Conservation (phyloP, 37 sponge, comb jelly and placozoan species). For the Halichondria panicea region DNA sequence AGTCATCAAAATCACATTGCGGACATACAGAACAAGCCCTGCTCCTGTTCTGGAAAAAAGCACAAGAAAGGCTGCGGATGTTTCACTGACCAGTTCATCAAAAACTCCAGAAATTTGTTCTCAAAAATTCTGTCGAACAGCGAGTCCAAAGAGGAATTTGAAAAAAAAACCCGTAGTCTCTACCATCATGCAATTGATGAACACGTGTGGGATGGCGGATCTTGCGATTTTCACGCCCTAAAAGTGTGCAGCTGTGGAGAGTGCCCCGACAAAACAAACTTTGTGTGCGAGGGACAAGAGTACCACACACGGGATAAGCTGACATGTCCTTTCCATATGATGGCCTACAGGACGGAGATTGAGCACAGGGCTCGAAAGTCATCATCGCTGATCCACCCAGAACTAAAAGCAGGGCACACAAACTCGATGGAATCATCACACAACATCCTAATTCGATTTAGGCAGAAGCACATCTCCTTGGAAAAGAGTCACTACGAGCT, state of each 20-base stretch:
- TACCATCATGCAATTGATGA: constrained; percentile 41
- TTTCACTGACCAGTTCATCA: constrained; percentile 18
- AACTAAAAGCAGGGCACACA: constrained; percentile 35
- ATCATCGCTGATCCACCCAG: background rate
- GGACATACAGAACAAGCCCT: constrained; percentile 1
- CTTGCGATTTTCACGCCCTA: constrained; percentile 37
- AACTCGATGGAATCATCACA: constrained; percentile 28
- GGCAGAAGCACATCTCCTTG: too few relatives aligned
- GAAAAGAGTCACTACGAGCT: too few relatives aligned
- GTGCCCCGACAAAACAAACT: constrained; percentile 8
- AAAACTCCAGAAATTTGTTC: constrained; percentile 16
- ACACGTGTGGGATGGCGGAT: constrained; percentile 29
- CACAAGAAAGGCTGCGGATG: constrained; percentile 46
- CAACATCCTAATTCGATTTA: constrained; percentile 40
- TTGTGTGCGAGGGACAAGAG: constrained; percentile 18
- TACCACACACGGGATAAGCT: constrained; percentile 16
- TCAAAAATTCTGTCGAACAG: background rate
- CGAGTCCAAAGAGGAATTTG: constrained; percentile 15
- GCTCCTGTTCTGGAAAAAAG: constrained; percentile 15
- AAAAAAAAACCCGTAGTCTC: background rate
- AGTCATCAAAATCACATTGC: constrained; percentile 19
- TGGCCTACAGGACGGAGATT: constrained; percentile 39
- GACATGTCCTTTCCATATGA: constrained; percentile 20
- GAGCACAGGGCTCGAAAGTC: constrained; percentile 10
- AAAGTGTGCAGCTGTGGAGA: constrained; percentile 19